Evolutionary conservation across 1,140 invertebrate species (phyloP), one percentile per base, ranked within the genome.

Genomic region (Elymnias hypermnestra): DNA sequence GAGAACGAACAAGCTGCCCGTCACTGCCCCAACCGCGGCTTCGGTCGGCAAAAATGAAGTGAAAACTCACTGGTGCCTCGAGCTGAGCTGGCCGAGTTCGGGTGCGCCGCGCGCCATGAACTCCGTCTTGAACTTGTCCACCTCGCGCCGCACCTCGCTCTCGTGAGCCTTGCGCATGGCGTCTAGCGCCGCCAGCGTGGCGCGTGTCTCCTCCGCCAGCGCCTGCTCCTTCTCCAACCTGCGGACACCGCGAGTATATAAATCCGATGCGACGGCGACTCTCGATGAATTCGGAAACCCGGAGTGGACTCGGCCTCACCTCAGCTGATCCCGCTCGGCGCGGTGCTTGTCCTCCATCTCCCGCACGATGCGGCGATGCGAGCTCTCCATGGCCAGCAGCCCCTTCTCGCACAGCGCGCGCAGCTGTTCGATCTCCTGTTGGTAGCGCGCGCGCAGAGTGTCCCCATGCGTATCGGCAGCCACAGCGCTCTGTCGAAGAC

Each of bases 121-220:
- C 72, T 96, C 94, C 41, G 93, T 88, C 72, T 96, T 96, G 74
- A 96, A 96, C 70, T 94, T 94, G 8, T 93, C 89, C 7, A 96
- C 93, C 85, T 97, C 94, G 35, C 92, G 91, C 61, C 96, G 92
- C 13, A 97, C 93, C 73, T 98, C 95, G 53, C 92, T 93, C 83
- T 97, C 94, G 75, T 98, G 96, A 0, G 95, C 95, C 77, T 97
- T 96, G 25, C 94, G 89, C 92, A 98, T 96, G 2, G 95, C 95
- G 77, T 98, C 96, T 40, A 98, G 81, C 8, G 96, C 95, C 52
- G 91, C 90, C 38, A 94, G 67, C 15, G 92, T 93, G 2, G 92
- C 92, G 76, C 95, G 94, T 3, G 95, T 96, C 84, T 97, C 95
- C 77, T 97, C 95, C 8, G 94, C 94, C 17, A 97, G 74, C 2